These are phyloP conservation scores for Drosophila ironensis DNA, from an alignment of 1,140 invertebrate species.

Conservation along the genomic window DNA sequence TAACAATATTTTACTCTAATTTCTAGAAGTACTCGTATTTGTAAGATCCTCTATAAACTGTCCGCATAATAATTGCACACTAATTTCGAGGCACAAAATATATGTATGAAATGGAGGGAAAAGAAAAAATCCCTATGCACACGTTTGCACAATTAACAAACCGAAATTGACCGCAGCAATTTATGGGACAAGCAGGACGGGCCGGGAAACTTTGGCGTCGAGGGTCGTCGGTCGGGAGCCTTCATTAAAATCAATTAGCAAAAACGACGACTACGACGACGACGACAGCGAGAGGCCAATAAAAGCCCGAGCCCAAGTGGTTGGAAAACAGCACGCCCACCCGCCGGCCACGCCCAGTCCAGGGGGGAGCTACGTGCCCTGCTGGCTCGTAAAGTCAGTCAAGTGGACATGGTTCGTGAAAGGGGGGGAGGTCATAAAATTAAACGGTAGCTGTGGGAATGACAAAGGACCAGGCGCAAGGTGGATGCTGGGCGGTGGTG, in stretches of 20 bases:
- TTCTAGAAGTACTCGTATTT: neutral
- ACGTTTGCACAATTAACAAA: constrained; percentile 76
- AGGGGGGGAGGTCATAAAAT: constrained; percentile 70
- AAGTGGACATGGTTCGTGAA: constrained; percentile 68
- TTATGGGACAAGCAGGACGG: constrained; percentile 46
- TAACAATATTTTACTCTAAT: neutral
- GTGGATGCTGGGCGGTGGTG: constrained; percentile 3
- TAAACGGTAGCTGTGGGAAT: constrained; percentile 61
- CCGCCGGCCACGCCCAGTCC: constrained; percentile 15
- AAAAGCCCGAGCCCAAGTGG: constrained; percentile 53
- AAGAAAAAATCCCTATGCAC: constrained; percentile 26
- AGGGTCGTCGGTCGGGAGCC: constrained; percentile 43
- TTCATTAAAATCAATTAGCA: constrained; percentile 80
- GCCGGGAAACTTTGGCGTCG: constrained; percentile 49
- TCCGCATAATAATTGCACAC: constrained; percentile 54
- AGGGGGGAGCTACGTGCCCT: constrained; percentile 32
- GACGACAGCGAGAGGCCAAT: constrained; percentile 61
- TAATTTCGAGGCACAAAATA: constrained; percentile 41
- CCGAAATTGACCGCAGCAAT: constrained; percentile 76
- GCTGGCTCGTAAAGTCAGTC: constrained; percentile 67
- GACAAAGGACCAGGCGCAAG: neutral
- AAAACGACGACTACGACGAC: constrained; percentile 50
- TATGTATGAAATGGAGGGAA: neutral
- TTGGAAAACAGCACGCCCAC: constrained; percentile 43
- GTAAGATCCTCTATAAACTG: too few species aligned